These are phyloP conservation scores for Mycteria americana DNA, from an alignment of 2,797 vertebrate species.

Conservation along the genomic window DNA sequence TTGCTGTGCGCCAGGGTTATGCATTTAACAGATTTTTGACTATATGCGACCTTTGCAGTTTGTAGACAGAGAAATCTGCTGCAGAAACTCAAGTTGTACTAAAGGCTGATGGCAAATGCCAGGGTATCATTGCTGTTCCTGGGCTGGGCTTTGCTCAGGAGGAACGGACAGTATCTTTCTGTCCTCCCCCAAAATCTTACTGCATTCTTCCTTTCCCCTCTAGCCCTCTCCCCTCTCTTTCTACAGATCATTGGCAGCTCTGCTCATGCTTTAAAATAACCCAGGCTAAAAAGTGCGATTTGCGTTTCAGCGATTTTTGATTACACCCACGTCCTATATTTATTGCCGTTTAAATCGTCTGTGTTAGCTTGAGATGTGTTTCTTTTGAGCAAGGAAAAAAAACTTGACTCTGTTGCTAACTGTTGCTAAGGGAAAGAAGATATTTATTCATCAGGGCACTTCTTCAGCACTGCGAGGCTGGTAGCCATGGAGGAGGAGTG, in stretches of 20 bases:
- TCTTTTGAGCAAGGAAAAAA: conserved; percentile 17
- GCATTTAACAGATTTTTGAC: conserved; percentile 60
- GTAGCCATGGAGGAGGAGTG: conserved; percentile 48
- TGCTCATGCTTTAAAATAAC: conserved; percentile 59
- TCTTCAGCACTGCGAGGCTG: conserved; percentile 37
- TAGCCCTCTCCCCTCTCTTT: background rate
- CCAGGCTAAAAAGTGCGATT: conserved; percentile 46
- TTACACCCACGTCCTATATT: conserved; percentile 69
- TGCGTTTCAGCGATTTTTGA: conserved; percentile 64
- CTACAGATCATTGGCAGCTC: conserved; percentile 55
- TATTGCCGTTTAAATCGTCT: conserved; percentile 72
- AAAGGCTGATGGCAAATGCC: background rate
- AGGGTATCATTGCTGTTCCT: background rate
- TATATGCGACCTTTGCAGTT: conserved; percentile 6
- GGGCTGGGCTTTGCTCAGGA: background rate
- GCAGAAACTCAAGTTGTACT: background rate
- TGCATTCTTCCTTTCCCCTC: background rate
- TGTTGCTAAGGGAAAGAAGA: conserved; percentile 58
- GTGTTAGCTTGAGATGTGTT: conserved; percentile 60
- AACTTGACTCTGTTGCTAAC: conserved; percentile 50
- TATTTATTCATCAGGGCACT: conserved; percentile 64
- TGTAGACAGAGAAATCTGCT: conserved; percentile 1
- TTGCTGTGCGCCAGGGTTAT: conserved; percentile 27
- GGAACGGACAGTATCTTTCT: background rate
- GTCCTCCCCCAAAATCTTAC: background rate